Evolutionary conservation across 2,888 invertebrate species (phyloP).

Genomic region (Muschampia plurimacula): DNA sequence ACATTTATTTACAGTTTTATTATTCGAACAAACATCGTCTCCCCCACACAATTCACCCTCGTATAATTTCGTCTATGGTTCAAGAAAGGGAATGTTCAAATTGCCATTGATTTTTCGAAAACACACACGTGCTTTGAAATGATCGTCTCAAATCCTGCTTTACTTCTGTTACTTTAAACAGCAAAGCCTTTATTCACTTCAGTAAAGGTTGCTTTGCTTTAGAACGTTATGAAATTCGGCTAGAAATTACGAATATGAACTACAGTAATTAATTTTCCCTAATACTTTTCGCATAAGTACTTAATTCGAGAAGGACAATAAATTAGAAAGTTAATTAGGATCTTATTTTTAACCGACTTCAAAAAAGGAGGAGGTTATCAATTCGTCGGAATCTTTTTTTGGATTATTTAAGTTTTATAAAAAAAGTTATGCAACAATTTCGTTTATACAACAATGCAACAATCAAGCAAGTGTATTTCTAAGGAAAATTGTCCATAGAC

Average conservation of each 20-base stretch:
- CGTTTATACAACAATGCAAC: too few species aligned
- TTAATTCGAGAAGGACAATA: too few species aligned
- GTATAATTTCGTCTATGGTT: slow-evolving; percentile 46
- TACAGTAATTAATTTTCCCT: too few species aligned
- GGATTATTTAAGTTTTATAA: too few species aligned
- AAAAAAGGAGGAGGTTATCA: too few species aligned
- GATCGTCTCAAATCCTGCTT: background rate
- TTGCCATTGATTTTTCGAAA: slow-evolving; percentile 50
- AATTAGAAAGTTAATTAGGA: too few species aligned
- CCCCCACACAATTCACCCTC: slow-evolving; percentile 64
- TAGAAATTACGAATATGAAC: too few species aligned
- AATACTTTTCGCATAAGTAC: too few species aligned
- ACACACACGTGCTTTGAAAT: background rate
- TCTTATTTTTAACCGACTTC: too few species aligned
- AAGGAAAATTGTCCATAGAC: slow-evolving; percentile 17
- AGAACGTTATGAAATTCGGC: too few species aligned
- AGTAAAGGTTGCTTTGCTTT: background rate
- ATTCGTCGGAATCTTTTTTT: too few species aligned
- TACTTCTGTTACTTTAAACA: background rate
- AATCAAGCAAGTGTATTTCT: background rate
- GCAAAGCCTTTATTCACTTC: background rate
- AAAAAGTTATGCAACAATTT: too few species aligned
- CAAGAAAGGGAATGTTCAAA: slow-evolving; percentile 63
- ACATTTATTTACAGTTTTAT: slow-evolving; percentile 54
- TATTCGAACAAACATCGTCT: slow-evolving; percentile 64